Base-by-base conservation (phyloP, 2,113 vertebrate genomes). In the Macaca nemestrina region DNA sequence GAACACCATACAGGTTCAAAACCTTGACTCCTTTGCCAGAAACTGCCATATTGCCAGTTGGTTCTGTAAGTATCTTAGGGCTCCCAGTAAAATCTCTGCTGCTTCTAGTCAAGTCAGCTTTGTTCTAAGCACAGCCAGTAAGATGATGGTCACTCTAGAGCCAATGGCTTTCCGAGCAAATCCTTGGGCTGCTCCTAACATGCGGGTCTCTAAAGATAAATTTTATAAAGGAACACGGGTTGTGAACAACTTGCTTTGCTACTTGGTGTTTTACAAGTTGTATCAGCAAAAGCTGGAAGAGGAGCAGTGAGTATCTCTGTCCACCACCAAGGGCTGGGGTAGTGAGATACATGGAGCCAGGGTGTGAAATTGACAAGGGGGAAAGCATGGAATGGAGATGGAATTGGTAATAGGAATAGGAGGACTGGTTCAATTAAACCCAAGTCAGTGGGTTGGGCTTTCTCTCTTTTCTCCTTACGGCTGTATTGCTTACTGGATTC, bases 151-250 rank as follows among this genome's bases (percentile, higher is more conserved):
- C 2, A 0, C 9, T 48, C 52, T 3, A 35, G 50, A 64, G 93
- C 67, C 50, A 43, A 55, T 7, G n/a, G 48, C 40, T 1, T 97
- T 93, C 73, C 45, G 40, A 85, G 52, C 64, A 80, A 25, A 43
- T 55, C 78, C 86, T 82, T 55, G 80, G 61, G 40, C 81, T 94
- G 50, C 87, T 75, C 79, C 1, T 11, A 86, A 10, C 75, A 87
- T 89, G 17, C 67, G 93, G 83, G 83, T 13, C 68, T 97, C 97
- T 86, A 30, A 50, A 93, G 73, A 92, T 95, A 78, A 93, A 32
- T 52, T 30, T 82, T 89, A 50, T 0, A 0, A 10, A 35, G 67
- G 43, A 32, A 48, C 86, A 52, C 1, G 1, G 2, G 61, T 35
- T 94, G 87, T 57, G 91, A 88, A 4, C 95, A 14, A 5, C 90